phyloP scores from a whole-genome alignment of 2,888 invertebrate species.

The Eupithecia subumbrata region DNA sequence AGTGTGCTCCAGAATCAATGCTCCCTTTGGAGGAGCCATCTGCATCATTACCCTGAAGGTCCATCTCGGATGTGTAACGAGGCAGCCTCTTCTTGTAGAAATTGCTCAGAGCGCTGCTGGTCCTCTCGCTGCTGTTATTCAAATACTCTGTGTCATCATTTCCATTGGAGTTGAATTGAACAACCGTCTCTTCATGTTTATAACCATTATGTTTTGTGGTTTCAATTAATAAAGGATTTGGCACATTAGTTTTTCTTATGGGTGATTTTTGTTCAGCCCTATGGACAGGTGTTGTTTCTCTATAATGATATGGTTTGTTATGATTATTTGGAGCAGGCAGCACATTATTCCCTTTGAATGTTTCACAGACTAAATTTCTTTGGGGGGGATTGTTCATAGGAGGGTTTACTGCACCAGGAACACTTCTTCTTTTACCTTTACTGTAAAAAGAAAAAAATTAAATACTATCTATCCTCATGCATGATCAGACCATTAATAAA shows the following conservation, averaged over 20 bases:
- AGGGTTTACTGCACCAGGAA: conserved; percentile 49
- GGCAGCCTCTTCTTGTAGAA: conserved; percentile 60
- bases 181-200: neutral
- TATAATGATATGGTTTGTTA: conserved; percentile 12
- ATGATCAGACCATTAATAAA: neutral
- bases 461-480: too few species aligned
- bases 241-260: neutral
- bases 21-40: conserved; percentile 47
- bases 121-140: neutral
- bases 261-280: neutral
- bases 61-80: conserved; percentile 43
- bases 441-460: conserved; percentile 49
- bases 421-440: conserved; percentile 72
- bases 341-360: conserved; percentile 41
- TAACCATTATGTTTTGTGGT: neutral
- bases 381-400: neutral
- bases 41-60: conserved; percentile 19
- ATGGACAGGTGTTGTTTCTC: neutral
- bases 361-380: conserved; percentile 45
- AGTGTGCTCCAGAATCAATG: conserved; percentile 60
- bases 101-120: conserved; percentile 50
- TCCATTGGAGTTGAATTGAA: neutral
- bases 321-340: neutral
- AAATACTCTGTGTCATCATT: neutral
- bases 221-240: neutral